Evolutionary conservation across 2,888 invertebrate species (phyloP).

Genomic region (Podotricha telesiphe): DNA sequence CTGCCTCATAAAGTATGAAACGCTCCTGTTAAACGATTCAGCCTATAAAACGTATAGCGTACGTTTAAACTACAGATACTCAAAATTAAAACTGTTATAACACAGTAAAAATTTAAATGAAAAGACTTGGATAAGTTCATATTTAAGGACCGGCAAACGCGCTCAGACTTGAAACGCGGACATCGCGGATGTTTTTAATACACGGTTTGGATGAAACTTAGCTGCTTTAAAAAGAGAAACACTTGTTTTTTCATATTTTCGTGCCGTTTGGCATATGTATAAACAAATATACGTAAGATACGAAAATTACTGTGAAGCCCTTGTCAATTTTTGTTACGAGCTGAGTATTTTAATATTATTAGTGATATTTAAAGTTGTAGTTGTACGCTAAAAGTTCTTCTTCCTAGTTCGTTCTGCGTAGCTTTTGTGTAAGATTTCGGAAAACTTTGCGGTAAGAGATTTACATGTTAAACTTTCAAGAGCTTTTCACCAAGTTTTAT

Average conservation of each 20-base stretch:
- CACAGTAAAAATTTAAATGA: conserved; percentile 47
- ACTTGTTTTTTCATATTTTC: conserved; percentile 34
- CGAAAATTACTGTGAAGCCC: neutral
- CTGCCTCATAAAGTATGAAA: conserved; percentile 59
- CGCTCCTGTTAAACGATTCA: conserved; percentile 53
- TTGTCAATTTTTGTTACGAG: neutral
- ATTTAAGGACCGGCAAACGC: conserved; percentile 48
- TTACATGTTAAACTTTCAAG: neutral
- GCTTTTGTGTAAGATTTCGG: conserved; percentile 16
- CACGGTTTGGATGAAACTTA: conserved; percentile 44
- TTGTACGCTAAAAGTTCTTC: neutral
- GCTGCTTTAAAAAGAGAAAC: conserved; percentile 40
- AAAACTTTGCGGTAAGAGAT: conserved; percentile 16
- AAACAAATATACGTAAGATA: neutral
- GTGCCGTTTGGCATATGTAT: neutral
- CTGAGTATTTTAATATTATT: conserved; percentile 1
- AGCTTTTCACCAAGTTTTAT: conserved; percentile 11
- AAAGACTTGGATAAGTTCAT: conserved; percentile 46
- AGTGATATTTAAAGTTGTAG: conserved; percentile 8
- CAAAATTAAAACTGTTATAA: conserved; percentile 52
- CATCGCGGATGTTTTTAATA: conserved; percentile 45
- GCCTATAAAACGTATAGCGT: conserved; percentile 51
- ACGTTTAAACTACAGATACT: conserved; percentile 50
- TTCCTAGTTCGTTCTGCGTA: neutral
- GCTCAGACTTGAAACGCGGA: conserved; percentile 44